These are phyloP conservation scores for Invenusta paracnida DNA, from an alignment of 2,888 invertebrate species.

Conservation along the genomic window DNA sequence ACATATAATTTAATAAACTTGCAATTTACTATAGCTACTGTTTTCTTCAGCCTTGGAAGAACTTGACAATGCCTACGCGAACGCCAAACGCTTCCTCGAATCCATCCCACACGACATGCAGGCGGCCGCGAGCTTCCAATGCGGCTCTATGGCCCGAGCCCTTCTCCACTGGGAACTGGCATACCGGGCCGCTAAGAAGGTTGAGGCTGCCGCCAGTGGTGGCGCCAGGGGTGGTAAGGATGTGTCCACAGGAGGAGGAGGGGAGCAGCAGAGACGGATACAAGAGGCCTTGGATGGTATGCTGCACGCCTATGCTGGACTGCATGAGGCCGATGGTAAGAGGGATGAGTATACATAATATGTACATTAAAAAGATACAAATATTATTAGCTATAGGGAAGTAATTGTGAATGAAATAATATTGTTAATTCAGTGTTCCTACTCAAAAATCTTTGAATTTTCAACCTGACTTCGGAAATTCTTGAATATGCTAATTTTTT, in stretches of 20 bases:
- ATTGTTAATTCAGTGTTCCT: too few relatives aligned
- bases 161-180: conserved; percentile 61
- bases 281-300: conserved; percentile 12
- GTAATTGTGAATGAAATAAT: too few relatives aligned
- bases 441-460: too few relatives aligned
- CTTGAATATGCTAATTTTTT: too few relatives aligned
- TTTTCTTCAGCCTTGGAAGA: conserved; percentile 19
- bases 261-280: neutral
- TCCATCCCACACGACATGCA: conserved; percentile 60
- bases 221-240: neutral
- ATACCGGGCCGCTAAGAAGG: neutral
- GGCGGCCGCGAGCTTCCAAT: conserved; percentile 60
- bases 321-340: conserved; percentile 37
- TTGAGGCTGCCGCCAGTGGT: neutral
- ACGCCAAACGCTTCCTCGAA: conserved; percentile 55
- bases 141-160: conserved; percentile 61
- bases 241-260: neutral
- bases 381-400: too few relatives aligned
- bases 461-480: too few relatives aligned
- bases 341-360: too few relatives aligned
- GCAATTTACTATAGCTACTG: too few relatives aligned
- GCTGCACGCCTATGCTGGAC: conserved; percentile 30
- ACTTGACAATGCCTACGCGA: conserved; percentile 40
- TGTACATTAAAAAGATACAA: too few relatives aligned
- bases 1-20: too few relatives aligned